Base-by-base conservation (phyloP, 2,888 invertebrate genomes). In the Steromphala cineraria region DNA sequence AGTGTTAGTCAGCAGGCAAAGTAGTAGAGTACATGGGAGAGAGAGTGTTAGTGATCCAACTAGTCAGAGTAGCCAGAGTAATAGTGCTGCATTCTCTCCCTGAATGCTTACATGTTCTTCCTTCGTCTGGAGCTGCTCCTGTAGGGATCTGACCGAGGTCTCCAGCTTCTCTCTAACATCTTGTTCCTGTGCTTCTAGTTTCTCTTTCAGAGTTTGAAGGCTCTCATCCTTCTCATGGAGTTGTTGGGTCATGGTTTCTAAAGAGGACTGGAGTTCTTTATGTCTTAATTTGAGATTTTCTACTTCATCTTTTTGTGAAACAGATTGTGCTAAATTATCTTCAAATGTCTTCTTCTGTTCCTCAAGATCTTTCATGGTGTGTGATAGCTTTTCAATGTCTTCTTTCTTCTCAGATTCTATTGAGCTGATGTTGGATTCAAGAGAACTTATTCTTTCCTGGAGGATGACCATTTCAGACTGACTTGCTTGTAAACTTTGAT, bases 61-160 rank as follows among this genome's bases (percentile, higher is more conserved):
- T 71, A 71, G 36, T 62, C 62, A 24, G 15, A 28, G n/a, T n/a
- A n/a, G 28, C 28, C 62, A 62, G 62, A 28, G 28, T 28, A 62
- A 62, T 17, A 28, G 62, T 24, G 15, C 24, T 24, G 28, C 28
- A 28, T 62, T 28, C 62, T 62, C 62, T 62, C 28, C 28, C 24
- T 28, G 62, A 36, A 71, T 71, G 71, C 71, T 71, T 71, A 71
- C 71, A 71, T 71, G 71, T 31, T 13, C n/a, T 19, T 71, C 71
- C 71, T 71, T 71, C 10, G 36, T n/a, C 71, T 71, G 15, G n/a
- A 71, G 40, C 36, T 71, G 17, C 17, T 71, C 71, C 19, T 71
- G n/a, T 15, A 71, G 40, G 40, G 17, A 15, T 31, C 17, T 36
- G 19, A 36, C 36, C 31, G 40, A 36, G 17, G 40, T 31, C 71